phyloP scores from a whole-genome alignment of 2,113 vertebrate genomes.

The Cervus canadensis region DNA sequence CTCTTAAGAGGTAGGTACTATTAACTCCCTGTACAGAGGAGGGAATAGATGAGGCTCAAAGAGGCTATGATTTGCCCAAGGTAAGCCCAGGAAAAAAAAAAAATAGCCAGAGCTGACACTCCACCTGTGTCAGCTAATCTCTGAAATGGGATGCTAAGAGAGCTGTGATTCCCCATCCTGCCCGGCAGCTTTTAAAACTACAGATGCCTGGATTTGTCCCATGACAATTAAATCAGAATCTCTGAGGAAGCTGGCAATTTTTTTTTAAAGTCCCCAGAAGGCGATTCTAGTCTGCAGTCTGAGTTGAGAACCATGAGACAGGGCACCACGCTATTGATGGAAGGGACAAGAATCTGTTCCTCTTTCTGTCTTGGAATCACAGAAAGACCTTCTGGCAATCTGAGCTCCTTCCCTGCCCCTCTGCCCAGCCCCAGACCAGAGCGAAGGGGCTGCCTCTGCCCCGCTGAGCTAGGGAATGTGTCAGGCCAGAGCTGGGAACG shows the following conservation, averaged over 20 bases:
- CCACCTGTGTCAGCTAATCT: background rate
- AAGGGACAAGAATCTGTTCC: background rate
- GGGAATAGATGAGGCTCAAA: background rate
- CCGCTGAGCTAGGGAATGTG: background rate
- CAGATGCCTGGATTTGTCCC: background rate
- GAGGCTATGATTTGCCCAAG: background rate
- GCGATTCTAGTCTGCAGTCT: background rate
- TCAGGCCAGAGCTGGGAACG: background rate
- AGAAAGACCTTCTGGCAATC: background rate
- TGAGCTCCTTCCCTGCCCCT: background rate
- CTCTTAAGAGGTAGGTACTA: background rate
- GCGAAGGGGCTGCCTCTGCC: background rate
- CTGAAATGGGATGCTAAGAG: background rate
- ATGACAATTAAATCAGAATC: background rate
- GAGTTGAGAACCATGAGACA: background rate
- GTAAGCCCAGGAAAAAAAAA: background rate
- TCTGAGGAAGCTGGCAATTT: background rate
- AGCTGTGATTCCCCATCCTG: background rate
- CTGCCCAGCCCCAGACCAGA: background rate
- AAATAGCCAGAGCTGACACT: background rate
- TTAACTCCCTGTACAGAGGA: background rate
- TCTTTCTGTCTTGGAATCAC: background rate
- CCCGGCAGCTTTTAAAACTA: background rate
- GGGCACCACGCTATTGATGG: accelerated
- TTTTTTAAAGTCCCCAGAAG: background rate